Conservation (phyloP, 1,140 invertebrate genomes). For the Cydia pomonella region DNA sequence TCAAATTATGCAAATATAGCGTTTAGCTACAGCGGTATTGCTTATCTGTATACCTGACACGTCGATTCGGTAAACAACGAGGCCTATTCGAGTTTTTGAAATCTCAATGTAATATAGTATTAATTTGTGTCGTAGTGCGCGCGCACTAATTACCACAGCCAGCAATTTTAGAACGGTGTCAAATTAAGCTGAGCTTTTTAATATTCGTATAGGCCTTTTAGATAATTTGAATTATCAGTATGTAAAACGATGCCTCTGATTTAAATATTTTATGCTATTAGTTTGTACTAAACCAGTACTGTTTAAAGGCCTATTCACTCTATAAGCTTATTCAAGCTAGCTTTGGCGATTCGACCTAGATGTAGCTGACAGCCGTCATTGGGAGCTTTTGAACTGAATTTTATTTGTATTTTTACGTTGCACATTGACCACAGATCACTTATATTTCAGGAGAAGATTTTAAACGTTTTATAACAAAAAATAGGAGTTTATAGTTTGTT, state of each 20-base stretch:
- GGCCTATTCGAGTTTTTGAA: background rate
- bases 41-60: background rate
- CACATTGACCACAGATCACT: background rate
- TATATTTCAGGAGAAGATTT: background rate
- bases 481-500: no score
- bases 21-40: slow-evolving; percentile 1
- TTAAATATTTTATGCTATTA: background rate
- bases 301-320: background rate
- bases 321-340: background rate
- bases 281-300: no score
- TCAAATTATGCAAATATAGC: slow-evolving; percentile 9
- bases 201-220: background rate
- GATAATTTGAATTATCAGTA: background rate
- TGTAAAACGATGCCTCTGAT: background rate
- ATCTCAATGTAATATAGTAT: background rate
- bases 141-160: no score
- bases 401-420: background rate
- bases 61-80: background rate
- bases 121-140: no score
- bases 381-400: background rate
- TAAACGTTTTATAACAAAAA: background rate
- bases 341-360: background rate
- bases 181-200: background rate
- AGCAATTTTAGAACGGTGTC: background rate
- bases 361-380: background rate